Conservation (phyloP, 2,888 invertebrate species). For the Caenorhabditis sp. region DNA sequence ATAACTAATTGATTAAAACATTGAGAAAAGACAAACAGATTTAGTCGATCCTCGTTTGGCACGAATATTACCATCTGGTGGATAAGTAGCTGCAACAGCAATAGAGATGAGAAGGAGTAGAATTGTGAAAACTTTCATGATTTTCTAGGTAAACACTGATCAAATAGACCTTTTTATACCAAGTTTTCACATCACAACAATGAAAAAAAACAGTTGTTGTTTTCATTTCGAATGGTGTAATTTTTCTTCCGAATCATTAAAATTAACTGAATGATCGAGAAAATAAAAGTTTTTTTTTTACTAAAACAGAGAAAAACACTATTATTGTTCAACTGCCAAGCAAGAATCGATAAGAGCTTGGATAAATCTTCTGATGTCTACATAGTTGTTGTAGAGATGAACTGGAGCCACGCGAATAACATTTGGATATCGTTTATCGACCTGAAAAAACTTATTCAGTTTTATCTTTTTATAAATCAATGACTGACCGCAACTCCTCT, state of each 20-base stretch:
- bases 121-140: background rate
- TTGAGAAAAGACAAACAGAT: background rate
- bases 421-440: constrained; percentile 74
- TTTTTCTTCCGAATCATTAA: background rate
- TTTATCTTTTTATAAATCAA: background rate
- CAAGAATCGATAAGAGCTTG: constrained; percentile 42
- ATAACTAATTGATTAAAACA: background rate
- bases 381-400: constrained; percentile 75
- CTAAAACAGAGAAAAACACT: background rate
- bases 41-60: background rate
- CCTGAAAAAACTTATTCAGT: constrained; percentile 67
- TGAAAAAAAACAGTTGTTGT: background rate
- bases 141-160: background rate
- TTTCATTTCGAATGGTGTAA: background rate
- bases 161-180: background rate
- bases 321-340: background rate
- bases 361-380: constrained; percentile 62
- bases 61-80: background rate
- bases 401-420: constrained; percentile 75
- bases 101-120: background rate
- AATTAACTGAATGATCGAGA: no score
- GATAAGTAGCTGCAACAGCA: background rate
- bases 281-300: background rate
- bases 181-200: background rate
- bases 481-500: constrained; percentile 74